Evolutionary conservation across 2,888 invertebrate species (phyloP), one percentile per base, ranked within the genome.

Genomic region (Ophion obscuratus): DNA sequence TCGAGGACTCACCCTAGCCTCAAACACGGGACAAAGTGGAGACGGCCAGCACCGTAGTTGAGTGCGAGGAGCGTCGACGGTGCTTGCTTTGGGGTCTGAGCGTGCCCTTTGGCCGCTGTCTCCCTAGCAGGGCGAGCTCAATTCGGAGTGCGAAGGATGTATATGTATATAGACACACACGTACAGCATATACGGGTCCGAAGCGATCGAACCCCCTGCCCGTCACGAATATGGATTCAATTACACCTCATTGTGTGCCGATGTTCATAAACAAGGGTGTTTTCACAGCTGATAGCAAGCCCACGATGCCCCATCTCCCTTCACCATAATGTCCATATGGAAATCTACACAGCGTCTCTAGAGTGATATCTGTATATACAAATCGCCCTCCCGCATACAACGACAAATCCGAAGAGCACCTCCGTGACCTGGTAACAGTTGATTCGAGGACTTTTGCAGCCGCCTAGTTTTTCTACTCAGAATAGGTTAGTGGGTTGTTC

Each of bases 241-340:
- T 93, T 93, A 93, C 93, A 93, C 91, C 90, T 93, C 92, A 93
- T 93, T 93, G 93, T 93, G 90, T 88, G 74, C 77, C 88, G 89
- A 90, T 92, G 92, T 93, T 92, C 92, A 92, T 93, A 92, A 93
- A 93, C 92, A 93, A 92, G 90, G 89, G 89, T 93, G 93, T 93
- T 93, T 93, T 93, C 90, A 93, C 93, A 93, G 93, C 93, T 93
- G 93, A 93, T 92, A 91, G 84, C 82, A 80, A 68, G 83, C 85
- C 80, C 87, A 85, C 85, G 81, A 74, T 71, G 71, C 76, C 57
- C 84, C 61, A 81, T 83, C 17, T 71, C 74, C 76, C 78, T 76
- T 17, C 59, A 31, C 57, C 66, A 75, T 36, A 53, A 40, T 71
- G 47, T 75, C 31, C 31, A 24, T 40, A 67, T 59, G 27, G 44